Percentiles rank a stretch among this genome's conserved stretches.
phyloP scores from a whole-genome alignment of 2,113 vertebrate species.

The Zingel zingel region DNA sequence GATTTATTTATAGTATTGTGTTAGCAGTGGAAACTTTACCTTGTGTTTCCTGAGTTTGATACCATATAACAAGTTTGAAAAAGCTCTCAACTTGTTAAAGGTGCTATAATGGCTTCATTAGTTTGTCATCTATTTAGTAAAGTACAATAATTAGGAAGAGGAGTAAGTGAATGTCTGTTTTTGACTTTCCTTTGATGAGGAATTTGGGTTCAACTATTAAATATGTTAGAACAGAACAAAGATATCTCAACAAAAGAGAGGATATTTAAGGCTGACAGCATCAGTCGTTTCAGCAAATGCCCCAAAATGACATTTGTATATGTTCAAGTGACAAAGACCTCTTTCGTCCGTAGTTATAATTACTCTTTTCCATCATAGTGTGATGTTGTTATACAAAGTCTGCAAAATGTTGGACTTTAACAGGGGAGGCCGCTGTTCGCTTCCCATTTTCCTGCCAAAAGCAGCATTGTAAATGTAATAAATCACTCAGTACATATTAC shows the following conservation, averaged over 20 bases:
- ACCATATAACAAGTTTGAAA: constrained; percentile 14
- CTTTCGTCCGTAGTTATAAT: neutral
- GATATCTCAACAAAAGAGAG: neutral
- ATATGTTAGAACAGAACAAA: neutral
- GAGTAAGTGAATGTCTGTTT: constrained; percentile 13
- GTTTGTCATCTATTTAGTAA: constrained; percentile 44
- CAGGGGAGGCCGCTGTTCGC: too few species aligned
- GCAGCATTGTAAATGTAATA: too few species aligned
- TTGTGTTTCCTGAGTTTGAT: constrained; percentile 30
- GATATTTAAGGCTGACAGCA: neutral
- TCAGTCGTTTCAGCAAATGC: neutral
- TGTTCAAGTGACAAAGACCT: neutral
- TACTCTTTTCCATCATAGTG: neutral
- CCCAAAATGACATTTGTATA: too few species aligned
- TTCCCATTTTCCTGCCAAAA: too few species aligned
- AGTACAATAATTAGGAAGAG: constrained; percentile 28
- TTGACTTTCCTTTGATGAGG: constrained; percentile 28
- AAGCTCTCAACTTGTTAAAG: constrained; percentile 32
- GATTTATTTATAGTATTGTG: constrained; percentile 47
- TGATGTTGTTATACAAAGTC: neutral
- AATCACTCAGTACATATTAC: too few species aligned
- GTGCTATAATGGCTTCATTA: constrained; percentile 41
- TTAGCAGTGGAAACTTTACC: constrained; percentile 16
- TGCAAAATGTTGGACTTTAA: too few species aligned
- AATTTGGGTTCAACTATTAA: neutral